Conservation (phyloP, 2,797 vertebrate genomes). For the Leucoraja ocellata region DNA sequence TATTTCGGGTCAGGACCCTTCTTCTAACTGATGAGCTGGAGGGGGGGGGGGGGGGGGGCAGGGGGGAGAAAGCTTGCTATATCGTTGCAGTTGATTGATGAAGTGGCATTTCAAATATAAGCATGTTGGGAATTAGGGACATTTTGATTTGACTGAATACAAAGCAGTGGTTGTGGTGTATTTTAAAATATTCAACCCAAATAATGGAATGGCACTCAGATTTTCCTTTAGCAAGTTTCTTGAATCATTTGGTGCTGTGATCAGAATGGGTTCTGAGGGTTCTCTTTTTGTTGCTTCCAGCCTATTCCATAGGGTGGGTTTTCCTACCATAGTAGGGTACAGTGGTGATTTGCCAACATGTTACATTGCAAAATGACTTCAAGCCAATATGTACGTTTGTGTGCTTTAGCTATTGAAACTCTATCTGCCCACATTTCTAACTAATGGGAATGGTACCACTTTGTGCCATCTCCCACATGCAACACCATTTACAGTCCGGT, state of each 20-base stretch:
- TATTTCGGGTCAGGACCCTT: too few species aligned
- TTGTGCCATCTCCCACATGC: too few species aligned
- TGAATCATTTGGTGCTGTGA: too few species aligned
- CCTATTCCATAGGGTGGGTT: neutral
- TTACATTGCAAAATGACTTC: neutral
- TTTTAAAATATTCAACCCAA: neutral
- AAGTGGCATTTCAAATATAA: neutral
- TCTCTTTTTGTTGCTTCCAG: neutral
- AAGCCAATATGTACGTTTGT: too few species aligned
- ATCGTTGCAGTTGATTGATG: neutral
- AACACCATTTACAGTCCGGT: too few species aligned
- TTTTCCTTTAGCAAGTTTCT: neutral
- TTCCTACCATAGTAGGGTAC: neutral
- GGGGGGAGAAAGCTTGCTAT: neutral
- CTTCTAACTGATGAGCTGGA: too few species aligned
- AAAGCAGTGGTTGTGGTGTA: neutral
- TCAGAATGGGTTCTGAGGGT: neutral
- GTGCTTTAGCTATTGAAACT: too few species aligned
- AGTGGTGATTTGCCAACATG: neutral
- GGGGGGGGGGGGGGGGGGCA: too few species aligned
- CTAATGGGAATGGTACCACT: too few species aligned
- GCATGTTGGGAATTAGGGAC: neutral
- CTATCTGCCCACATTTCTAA: too few species aligned
- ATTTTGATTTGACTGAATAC: neutral
- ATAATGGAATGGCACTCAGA: neutral